Conservation (phyloP, 2,888 invertebrate species). For the Brachynemurus nebulosus region DNA sequence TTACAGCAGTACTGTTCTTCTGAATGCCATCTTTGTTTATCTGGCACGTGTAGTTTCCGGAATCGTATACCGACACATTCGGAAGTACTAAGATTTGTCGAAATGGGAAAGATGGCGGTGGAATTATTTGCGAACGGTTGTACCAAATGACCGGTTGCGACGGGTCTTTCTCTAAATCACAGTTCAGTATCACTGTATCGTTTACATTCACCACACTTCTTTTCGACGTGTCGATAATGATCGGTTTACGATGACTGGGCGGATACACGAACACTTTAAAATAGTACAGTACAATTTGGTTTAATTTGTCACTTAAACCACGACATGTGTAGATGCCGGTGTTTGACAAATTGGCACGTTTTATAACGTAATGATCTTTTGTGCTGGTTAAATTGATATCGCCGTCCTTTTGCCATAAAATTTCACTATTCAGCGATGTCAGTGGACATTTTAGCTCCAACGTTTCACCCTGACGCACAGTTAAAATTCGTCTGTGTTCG, state of each 20-base stretch:
- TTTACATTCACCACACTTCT: constrained; percentile 1
- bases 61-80: background rate
- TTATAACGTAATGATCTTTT: background rate
- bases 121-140: constrained; percentile 1
- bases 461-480: background rate
- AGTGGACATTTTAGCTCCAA: background rate
- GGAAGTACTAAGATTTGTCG: background rate
- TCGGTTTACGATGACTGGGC: background rate
- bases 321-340: background rate
- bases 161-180: constrained; percentile 4
- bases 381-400: background rate
- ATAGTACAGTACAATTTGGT: background rate
- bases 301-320: no score
- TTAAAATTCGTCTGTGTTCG: background rate
- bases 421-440: background rate
- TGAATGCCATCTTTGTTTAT: background rate
- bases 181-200: constrained; percentile 5
- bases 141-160: constrained; percentile 1
- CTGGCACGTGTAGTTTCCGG: background rate
- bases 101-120: background rate
- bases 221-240: background rate
- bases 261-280: background rate
- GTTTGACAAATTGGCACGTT: background rate
- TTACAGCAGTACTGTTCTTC: background rate
- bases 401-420: background rate